A percentile compares a stretch with the other conserved stretches of the same genome.
Evolutionary conservation across 2,797 vertebrate species (phyloP).

Genomic region (Salmo trutta): DNA sequence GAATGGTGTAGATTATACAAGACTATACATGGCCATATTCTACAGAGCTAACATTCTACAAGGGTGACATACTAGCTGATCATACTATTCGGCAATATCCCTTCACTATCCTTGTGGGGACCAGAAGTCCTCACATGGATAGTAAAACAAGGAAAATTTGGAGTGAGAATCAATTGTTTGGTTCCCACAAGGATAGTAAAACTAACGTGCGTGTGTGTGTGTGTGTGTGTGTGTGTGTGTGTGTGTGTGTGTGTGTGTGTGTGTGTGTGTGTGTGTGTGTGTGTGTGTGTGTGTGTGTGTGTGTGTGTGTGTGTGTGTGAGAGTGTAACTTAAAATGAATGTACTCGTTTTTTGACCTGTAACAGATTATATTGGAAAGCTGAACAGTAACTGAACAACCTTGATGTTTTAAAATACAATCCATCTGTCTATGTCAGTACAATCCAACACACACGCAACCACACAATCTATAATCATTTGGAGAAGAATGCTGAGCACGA

Average conservation of each 20-base stretch:
- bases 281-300: not conserved
- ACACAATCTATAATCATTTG: not conserved
- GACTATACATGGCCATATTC: too few relatives aligned
- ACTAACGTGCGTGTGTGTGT: conserved; percentile 2
- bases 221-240: not conserved
- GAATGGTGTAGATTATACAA: too few relatives aligned
- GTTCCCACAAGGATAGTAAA: too few relatives aligned
- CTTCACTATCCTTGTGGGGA: too few relatives aligned
- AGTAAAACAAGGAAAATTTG: too few relatives aligned
- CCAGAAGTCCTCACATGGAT: too few relatives aligned
- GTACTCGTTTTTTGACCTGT: conserved; percentile 1
- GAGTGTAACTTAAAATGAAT: not conserved
- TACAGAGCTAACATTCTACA: too few relatives aligned
- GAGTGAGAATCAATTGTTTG: too few relatives aligned
- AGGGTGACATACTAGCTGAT: too few relatives aligned
- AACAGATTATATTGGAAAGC: not conserved
- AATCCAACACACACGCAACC: not conserved
- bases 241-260: not conserved
- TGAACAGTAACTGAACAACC: not conserved
- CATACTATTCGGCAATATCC: too few relatives aligned
- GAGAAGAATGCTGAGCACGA: not conserved
- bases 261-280: conserved; percentile 3
- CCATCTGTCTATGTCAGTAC: not conserved
- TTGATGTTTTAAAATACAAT: not conserved
- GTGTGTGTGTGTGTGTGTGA: conserved; percentile 10